phyloP scores from a whole-genome alignment of 2,113 vertebrate genomes.

The Microcebus jonahi region DNA sequence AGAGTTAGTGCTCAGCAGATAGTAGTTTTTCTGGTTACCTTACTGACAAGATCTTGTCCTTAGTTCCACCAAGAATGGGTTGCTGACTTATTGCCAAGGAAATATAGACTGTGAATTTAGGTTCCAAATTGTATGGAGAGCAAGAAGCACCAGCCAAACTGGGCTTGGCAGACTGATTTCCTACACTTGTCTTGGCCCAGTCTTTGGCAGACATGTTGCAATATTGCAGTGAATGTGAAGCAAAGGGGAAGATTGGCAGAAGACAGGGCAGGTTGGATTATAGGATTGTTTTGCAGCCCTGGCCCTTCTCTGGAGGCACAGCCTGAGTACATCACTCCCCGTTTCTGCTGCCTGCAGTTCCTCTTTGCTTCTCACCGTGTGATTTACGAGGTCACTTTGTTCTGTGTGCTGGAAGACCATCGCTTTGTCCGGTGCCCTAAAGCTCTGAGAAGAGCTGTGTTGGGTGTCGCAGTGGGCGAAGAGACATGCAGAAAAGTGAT shows the following conservation, averaged over 20 bases:
- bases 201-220: neutral
- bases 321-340: neutral
- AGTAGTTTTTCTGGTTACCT: neutral
- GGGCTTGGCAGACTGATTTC: neutral
- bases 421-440: neutral
- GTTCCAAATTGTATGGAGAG: neutral
- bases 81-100: neutral
- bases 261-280: neutral
- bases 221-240: neutral
- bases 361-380: neutral
- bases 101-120: neutral
- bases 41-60: neutral
- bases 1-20: neutral
- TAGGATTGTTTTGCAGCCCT: neutral
- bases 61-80: neutral
- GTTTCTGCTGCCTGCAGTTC: neutral
- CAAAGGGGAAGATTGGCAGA: too few relatives aligned
- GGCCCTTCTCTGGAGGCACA: neutral
- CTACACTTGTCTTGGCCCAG: neutral
- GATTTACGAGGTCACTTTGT: neutral
- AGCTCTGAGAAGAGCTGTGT: neutral
- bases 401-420: neutral
- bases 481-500: neutral
- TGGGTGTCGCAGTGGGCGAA: neutral
- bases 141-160: neutral